Evolutionary conservation across 1,140 invertebrate genomes (phyloP), one percentile per base, ranked within the genome.

Genomic region (Ostrea edulis): DNA sequence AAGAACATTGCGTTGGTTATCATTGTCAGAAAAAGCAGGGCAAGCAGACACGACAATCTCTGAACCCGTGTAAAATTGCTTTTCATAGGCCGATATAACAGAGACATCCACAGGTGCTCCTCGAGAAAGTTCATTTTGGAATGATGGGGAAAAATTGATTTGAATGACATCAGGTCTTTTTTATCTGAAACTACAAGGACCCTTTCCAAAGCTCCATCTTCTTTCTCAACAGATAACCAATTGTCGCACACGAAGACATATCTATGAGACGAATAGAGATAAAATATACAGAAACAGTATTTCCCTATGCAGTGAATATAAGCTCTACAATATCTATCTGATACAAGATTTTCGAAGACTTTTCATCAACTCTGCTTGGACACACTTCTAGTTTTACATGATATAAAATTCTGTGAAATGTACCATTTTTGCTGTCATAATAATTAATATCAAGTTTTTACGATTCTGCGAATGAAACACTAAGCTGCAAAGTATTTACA

Each of bases 101-200:
- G 91, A 20, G 95, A 95, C 29, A 95, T 93, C 95, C 95, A 96
- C 8, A 96, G 88, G 86, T 96, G 95, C 35, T 95, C 94, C 90
- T 96, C 95, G 3, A 92, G 90, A 5, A 96, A 88, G 54, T 94
- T 94, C 55, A 93, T 92, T 62, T 93, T 89, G 7, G 93, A 92
- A 12, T 93, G 94, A 35, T 93, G 92, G 12, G 87, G 87, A 88
- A 96, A 95, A 22, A 96, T 87, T 82, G 95, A 94, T 22, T 90
- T 90, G 82, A 95, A 95, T 54, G 91, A 89, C 53, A 89, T 91
- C n/a, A 94, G 71, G 1, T 93, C 88, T 25, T 93, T 87, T 25
- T 89, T 85, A n/a, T 82, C 85, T 25, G 91, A 90, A 0, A 93
- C 92, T 17, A 91, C 92, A 14, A 95, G 84, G 11, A 94, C 85